These are phyloP conservation scores for Indri indri DNA, from an alignment of 2,113 vertebrate species.

Conservation along the genomic window DNA sequence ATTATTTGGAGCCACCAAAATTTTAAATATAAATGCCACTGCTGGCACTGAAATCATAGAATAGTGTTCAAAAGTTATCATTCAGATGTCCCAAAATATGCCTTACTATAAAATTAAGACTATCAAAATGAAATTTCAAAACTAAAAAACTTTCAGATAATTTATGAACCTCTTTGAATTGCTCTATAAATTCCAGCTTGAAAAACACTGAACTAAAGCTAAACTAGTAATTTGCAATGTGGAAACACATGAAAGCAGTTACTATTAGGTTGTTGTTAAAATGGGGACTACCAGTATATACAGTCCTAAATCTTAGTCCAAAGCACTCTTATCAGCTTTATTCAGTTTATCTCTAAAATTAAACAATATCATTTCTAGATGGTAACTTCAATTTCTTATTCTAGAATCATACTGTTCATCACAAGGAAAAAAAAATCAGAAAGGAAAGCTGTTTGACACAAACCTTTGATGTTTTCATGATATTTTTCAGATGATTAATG, in stretches of 20 bases:
- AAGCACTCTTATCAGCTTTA: not conserved
- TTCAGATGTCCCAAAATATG: not conserved
- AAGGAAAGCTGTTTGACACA: constrained; percentile 54
- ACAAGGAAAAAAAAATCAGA: not conserved
- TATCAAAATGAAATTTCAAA: constrained; percentile 12
- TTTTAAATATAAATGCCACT: not conserved
- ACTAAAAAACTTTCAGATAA: not conserved
- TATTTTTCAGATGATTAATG: constrained; percentile 89
- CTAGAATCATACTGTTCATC: not conserved
- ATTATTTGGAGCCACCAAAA: not conserved
- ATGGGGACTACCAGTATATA: not conserved
- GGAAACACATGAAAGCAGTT: not conserved
- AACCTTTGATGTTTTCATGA: constrained; percentile 89
- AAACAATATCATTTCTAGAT: not conserved
- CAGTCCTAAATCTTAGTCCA: not conserved
- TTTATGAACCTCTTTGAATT: not conserved
- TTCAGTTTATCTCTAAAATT: not conserved
- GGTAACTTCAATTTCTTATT: not conserved
- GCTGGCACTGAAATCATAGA: not conserved
- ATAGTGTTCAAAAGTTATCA: not conserved
- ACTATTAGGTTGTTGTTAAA: too few species aligned
- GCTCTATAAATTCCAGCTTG: not conserved
- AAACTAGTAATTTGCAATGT: not conserved
- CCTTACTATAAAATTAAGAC: not conserved
- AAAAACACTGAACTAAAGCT: not conserved